These are phyloP conservation scores for Takifugu flavidus DNA, from an alignment of 2,113 vertebrate species.

Conservation along the genomic window DNA sequence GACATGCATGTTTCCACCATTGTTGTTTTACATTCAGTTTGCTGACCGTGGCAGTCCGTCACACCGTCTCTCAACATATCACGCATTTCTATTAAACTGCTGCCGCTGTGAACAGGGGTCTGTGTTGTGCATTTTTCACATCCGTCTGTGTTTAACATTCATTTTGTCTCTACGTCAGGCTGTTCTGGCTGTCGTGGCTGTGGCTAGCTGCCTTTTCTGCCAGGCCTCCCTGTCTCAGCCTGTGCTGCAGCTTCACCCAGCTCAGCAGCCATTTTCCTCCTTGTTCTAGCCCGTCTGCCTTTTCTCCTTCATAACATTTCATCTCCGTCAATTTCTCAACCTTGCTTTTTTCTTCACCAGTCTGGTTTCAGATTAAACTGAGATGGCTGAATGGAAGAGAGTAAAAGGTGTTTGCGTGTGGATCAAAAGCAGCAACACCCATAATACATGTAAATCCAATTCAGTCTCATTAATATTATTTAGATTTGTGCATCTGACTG, in stretches of 20 bases:
- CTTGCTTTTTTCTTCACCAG: background rate
- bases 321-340: background rate
- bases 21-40: constrained; percentile 46
- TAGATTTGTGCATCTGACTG: too few relatives aligned
- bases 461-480: too few relatives aligned
- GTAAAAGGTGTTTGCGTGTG: constrained; percentile 29
- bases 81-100: constrained; percentile 57
- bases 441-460: constrained; percentile 10
- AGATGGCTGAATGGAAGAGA: constrained; percentile 23
- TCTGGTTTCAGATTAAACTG: constrained; percentile 3
- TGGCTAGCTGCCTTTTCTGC: constrained; percentile 47
- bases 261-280: constrained; percentile 58
- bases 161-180: constrained; percentile 38
- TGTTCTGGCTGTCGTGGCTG: constrained; percentile 54
- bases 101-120: constrained; percentile 16
- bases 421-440: constrained; percentile 34
- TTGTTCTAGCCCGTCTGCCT: constrained; percentile 35
- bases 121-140: constrained; percentile 40
- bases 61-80: constrained; percentile 11
- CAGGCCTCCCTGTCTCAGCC: constrained; percentile 53
- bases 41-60: constrained; percentile 17
- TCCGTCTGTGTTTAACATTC: constrained; percentile 43
- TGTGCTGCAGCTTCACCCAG: constrained; percentile 56
- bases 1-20: constrained; percentile 71
- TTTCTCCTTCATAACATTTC: constrained; percentile 25